phyloP scores from a whole-genome alignment of 2,888 invertebrate species.

The Drosophila formosana region DNA sequence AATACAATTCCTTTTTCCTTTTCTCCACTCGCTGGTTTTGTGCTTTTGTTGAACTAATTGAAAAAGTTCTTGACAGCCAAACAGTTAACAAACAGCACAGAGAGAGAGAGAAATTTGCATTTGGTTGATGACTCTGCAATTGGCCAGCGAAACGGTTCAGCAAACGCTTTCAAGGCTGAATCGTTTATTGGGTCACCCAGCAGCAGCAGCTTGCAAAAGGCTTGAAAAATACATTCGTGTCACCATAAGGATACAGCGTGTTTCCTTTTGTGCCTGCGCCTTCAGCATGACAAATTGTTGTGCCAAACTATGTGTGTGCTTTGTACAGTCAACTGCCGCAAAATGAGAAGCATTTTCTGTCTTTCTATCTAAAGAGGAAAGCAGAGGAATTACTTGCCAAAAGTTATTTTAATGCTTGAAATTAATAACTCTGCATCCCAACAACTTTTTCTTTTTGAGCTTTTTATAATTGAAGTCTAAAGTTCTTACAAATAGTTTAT shows the following conservation, averaged over 20 bases:
- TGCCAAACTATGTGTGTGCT: neutral
- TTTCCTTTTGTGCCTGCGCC: conserved; percentile 2
- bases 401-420: no score
- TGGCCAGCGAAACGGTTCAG: conserved; percentile 55
- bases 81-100: conserved; percentile 6
- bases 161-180: conserved; percentile 67
- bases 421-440: no score
- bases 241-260: conserved; percentile 20
- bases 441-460: no score
- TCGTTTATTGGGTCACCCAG: conserved; percentile 19
- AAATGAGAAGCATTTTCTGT: neutral
- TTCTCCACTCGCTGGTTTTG: neutral
- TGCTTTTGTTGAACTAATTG: conserved; percentile 50
- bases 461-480: neutral
- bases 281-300: conserved; percentile 9
- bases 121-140: conserved; percentile 44
- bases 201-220: conserved; percentile 24
- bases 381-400: no score
- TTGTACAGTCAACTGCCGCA: neutral
- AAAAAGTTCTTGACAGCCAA: conserved; percentile 58
- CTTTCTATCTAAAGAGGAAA: no score
- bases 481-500: neutral
- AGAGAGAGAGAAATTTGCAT: conserved; percentile 41
- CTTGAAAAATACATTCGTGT: conserved; percentile 7
- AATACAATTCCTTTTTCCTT: neutral